Conservation (phyloP, 2,113 vertebrate genomes). For the Dromiciops gliroides region DNA sequence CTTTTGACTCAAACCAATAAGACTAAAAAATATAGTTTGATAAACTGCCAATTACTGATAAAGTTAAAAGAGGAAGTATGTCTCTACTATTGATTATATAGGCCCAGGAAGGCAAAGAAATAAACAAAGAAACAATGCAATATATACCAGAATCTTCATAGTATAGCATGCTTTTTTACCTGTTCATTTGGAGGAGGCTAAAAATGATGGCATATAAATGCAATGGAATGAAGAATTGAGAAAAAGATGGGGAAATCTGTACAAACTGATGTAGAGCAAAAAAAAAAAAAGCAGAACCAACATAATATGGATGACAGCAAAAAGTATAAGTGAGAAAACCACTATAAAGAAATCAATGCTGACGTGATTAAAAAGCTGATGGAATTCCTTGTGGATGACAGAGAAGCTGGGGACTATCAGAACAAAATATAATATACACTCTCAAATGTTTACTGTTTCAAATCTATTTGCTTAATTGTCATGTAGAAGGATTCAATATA, state of each 20-base stretch:
- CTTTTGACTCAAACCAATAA: conserved; percentile 76
- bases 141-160: background rate
- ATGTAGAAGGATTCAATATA: background rate
- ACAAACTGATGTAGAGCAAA: background rate
- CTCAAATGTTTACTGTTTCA: background rate
- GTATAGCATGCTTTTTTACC: background rate
- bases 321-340: background rate
- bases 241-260: background rate
- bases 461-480: background rate
- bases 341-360: background rate
- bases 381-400: background rate
- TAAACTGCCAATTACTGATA: conserved; percentile 64
- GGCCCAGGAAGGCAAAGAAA: background rate
- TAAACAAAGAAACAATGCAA: background rate
- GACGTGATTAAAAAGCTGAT: background rate
- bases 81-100: conserved; percentile 39
- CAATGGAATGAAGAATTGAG: background rate
- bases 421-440: background rate
- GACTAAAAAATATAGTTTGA: conserved; percentile 49
- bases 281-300: background rate
- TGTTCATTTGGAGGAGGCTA: background rate
- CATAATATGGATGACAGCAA: background rate
- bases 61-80: conserved; percentile 48
- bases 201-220: background rate
- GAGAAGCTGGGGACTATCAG: background rate